Percentiles rank a stretch among this genome's conserved stretches.
phyloP scores from a whole-genome alignment of 2,113 vertebrate genomes.

The Cacatua alba region DNA sequence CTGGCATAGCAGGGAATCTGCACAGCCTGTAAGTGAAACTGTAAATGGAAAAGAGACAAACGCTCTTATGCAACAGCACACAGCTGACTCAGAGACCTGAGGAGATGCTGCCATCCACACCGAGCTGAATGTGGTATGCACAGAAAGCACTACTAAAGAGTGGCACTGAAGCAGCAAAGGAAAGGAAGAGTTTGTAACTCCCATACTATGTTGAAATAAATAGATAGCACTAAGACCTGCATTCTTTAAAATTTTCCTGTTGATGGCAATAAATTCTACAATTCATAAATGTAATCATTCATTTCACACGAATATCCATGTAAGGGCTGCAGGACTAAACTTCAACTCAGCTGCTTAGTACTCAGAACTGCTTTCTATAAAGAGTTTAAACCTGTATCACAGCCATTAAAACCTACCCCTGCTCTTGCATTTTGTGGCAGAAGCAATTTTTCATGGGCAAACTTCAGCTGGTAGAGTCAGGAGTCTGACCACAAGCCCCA shows the following conservation, averaged over 20 bases:
- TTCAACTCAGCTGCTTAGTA: not conserved
- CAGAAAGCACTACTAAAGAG: not conserved
- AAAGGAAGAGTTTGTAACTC: not conserved
- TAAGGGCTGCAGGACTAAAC: slow-evolving; percentile 10
- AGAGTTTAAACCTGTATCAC: not conserved
- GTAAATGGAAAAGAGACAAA: slow-evolving; percentile 42
- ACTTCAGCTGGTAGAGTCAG: not conserved
- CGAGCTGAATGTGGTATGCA: not conserved
- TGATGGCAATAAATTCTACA: not conserved
- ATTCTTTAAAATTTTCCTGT: not conserved
- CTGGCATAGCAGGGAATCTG: not conserved
- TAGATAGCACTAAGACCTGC: not conserved
- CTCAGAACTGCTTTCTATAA: not conserved
- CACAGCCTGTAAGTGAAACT: slow-evolving; percentile 13
- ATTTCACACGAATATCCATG: slow-evolving; percentile 5
- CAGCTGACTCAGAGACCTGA: not conserved
- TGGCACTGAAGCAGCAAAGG: not conserved
- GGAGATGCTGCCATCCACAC: not conserved
- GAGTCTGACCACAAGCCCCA: not conserved
- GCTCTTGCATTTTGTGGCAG: not conserved
- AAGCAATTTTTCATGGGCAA: not conserved
- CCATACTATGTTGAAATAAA: not conserved
- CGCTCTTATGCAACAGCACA: not conserved
- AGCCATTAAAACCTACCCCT: not conserved
- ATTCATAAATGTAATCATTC: not conserved